These are phyloP conservation scores for Planococcus citri DNA, from an alignment of 1,140 invertebrate species.

Conservation along the genomic window DNA sequence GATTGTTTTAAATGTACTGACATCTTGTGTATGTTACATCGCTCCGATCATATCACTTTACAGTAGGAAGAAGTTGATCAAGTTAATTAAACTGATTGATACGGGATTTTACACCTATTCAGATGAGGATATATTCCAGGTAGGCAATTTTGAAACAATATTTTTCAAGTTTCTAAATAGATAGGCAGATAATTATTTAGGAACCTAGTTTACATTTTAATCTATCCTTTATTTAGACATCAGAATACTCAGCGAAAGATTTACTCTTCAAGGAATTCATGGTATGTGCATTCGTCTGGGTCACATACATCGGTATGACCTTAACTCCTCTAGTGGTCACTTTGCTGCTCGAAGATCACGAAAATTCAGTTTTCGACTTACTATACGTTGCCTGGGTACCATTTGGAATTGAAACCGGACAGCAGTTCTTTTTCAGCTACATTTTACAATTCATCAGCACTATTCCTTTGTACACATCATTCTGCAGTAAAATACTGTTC, in stretches of 20 bases:
- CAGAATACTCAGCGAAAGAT: neutral
- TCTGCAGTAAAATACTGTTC: neutral
- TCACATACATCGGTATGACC: constrained; percentile 10
- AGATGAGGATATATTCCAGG: neutral
- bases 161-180: no score
- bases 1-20: neutral
- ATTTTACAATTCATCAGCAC: constrained; percentile 12
- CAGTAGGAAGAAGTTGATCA: neutral
- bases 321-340: neutral
- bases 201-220: no score
- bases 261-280: neutral
- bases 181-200: neutral
- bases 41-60: neutral
- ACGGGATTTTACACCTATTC: neutral
- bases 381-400: constrained; percentile 11
- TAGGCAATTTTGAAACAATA: constrained; percentile 7
- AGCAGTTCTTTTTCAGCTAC: constrained; percentile 7
- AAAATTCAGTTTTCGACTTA: constrained; percentile 10
- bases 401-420: constrained; percentile 6
- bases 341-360: neutral
- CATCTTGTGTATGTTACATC: neutral
- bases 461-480: neutral
- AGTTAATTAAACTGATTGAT: neutral
- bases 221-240: neutral
- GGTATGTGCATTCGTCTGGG: neutral